Evolutionary conservation across 2,797 vertebrate species (phyloP), one percentile per base, ranked within the genome.

Genomic region (Sciurus vulgaris): DNA sequence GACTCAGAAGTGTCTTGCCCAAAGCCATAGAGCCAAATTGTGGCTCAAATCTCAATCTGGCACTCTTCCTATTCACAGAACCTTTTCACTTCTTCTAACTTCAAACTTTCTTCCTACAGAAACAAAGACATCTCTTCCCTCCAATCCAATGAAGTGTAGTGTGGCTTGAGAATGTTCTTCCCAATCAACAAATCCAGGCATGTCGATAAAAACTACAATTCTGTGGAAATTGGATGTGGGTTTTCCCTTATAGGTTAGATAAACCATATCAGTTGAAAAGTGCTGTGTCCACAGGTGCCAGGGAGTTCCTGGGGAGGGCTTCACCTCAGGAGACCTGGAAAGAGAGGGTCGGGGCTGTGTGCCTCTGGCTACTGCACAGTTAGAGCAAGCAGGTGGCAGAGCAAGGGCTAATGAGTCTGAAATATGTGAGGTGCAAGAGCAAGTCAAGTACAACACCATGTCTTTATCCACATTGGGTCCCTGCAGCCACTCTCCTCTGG

Each of bases 181-280:
- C 49, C 76, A 73, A 2, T 6, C 72, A 88, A 84, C 97, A 96
- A 77, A 51, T 91, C 87, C 93, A 91, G 90, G 74, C 93, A 49
- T 72, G 92, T 87, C 38, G 9, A 38, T 79, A 96, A 82, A 91
- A 94, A 84, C 54, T 30, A 13, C 26, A 51, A 59, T 95, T 97
- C 97, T 84, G 49, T 54, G 61, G 95, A 97, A 97, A 85, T 38
- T 0, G 0, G 59, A 49, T 79, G 54, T 83, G 95, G 79, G 73
- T 95, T 97, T 93, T 49, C 78, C 95, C 85, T 93, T 73, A 49
- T 65, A 89, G 84, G 78, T 91, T 56, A 92, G 86, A 89, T 81
- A 81, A 77, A 61, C 63, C 3, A 0, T 87, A 24, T 63, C 78
- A 59, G 1, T 51, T 49, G 59, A 73, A 91, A 79, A 93, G 84